These are phyloP conservation scores for Otolemur garnettii DNA, from an alignment of 2,113 vertebrate species.

Conservation along the genomic window DNA sequence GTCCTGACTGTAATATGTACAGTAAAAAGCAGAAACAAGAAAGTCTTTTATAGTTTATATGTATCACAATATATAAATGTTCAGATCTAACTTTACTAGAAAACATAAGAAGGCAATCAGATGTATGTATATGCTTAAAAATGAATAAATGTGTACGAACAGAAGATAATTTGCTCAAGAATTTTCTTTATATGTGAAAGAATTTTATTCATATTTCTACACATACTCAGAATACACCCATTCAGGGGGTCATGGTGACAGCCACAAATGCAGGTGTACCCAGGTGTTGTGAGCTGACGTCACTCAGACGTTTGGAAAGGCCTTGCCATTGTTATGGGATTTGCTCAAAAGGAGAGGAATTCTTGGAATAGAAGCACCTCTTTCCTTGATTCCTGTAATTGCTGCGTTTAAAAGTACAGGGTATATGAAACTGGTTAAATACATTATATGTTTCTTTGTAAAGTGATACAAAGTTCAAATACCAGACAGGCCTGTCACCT, in stretches of 20 bases:
- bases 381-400: not conserved
- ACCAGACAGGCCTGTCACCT: not conserved
- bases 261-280: not conserved
- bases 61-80: not conserved
- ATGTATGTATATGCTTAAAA: not conserved
- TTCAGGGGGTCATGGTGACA: not conserved
- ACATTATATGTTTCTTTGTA: not conserved
- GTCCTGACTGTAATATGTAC: not conserved
- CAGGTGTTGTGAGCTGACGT: not conserved
- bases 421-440: not conserved
- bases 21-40: not conserved
- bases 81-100: slow-evolving; percentile 11
- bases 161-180: not conserved
- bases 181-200: not conserved
- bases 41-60: slow-evolving; percentile 9
- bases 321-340: not conserved
- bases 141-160: not conserved
- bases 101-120: not conserved
- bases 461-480: not conserved
- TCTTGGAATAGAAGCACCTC: not conserved
- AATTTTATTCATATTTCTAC: no score
- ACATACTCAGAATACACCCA: no score
- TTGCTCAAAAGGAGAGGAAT: not conserved
- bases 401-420: not conserved
- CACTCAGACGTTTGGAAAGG: not conserved